Evolutionary conservation across 2,888 invertebrate genomes (phyloP), one percentile per base, ranked within the genome.

Genomic region (Chloroclysta siterata): DNA sequence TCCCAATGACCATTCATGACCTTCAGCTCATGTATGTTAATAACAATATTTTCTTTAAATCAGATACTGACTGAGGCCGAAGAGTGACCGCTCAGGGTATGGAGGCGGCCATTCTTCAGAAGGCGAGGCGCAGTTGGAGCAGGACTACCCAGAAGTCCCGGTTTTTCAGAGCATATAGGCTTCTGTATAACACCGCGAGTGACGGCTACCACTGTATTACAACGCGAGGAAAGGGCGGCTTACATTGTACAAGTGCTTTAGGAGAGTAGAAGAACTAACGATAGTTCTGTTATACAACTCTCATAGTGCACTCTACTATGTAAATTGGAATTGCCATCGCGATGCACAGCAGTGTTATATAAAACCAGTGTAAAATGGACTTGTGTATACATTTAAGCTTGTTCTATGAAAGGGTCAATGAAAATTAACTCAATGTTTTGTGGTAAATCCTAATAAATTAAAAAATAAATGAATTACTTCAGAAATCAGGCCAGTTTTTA

Each of bases 21-120:
- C n/a, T n/a, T n/a, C n/a, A n/a, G n/a, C n/a, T n/a, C n/a, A n/a
- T n/a, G n/a, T n/a, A n/a, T n/a, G n/a, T n/a, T n/a, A n/a, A n/a
- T n/a, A n/a, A 14, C 36, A 51, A 15, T 1, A 33, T 33, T 15
- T 36, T 11, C 11, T 53, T 29, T 15, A 7, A 22, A 22, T 14
- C 62, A 93, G 92, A 76, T 93, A 93, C 91, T 93, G 92, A 93
- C 91, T 88, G 83, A 79, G 84, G 82, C 85, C 87, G 83, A 89
- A 90, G 90, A 87, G 83, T 92, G 92, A 84, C 76, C 85, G 85
- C 74, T 74, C 85, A 14, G 77, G 83, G 65, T 83, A 84, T 73
- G 72, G 82, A 71, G 84, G 88, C 82, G 85, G 83, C 76, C 90
- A 90, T 84, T 91, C 92, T 88, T 90, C 89, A 53, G 90, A 89